Conservation (phyloP, 35 echinoderm and acorn worm genomes). For the Acanthaster planci region DNA sequence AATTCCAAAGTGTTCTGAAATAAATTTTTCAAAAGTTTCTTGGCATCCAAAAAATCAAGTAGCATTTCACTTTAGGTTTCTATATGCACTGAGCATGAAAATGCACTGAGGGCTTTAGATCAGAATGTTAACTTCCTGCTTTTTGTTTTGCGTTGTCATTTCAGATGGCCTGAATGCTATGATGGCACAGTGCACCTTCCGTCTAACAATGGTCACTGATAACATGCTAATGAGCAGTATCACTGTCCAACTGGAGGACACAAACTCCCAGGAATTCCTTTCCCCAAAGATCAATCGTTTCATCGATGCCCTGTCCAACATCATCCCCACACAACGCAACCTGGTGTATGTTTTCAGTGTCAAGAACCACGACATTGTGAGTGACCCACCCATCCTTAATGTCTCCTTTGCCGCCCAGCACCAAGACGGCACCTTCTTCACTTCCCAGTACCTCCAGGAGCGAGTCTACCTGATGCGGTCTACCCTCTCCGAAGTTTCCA, state of each 20-base stretch:
- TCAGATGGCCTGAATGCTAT: conserved; percentile 72
- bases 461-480: conserved; percentile 82
- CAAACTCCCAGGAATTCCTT: conserved; percentile 66
- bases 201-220: conserved; percentile 75
- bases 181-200: conserved; percentile 62
- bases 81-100: no score
- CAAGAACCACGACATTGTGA: conserved; percentile 45
- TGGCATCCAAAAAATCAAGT: no score
- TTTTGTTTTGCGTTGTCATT: conserved; percentile 26
- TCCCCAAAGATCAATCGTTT: conserved; percentile 64
- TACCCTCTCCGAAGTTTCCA: conserved; percentile 51
- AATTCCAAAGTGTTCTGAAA: no score
- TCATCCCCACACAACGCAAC: conserved; percentile 77
- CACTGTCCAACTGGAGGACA: conserved; percentile 80
- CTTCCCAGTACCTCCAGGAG: conserved; percentile 89
- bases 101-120: no score
- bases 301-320: conserved; percentile 75
- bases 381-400: conserved; percentile 54
- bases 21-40: no score
- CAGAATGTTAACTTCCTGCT: background rate
- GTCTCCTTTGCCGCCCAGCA: conserved; percentile 89
- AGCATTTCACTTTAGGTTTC: no score
- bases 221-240: conserved; percentile 87
- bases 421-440: conserved; percentile 76
- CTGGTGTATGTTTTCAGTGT: conserved; percentile 86